Conservation (phyloP, 2,888 invertebrate genomes). For the Hyposoter didymator region DNA sequence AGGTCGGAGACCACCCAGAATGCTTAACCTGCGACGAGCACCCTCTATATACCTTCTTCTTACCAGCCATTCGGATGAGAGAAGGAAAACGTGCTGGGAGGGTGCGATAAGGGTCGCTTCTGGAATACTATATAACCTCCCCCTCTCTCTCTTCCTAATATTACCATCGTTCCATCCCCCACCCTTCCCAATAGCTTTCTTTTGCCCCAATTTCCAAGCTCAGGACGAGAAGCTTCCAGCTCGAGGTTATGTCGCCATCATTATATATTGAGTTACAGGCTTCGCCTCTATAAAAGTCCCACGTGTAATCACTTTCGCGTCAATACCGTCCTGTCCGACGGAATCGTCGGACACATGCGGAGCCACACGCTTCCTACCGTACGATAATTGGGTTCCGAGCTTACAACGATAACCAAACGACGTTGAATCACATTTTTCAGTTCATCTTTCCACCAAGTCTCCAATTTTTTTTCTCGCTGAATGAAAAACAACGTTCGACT, state of each 20-base stretch:
- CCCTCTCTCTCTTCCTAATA: background rate
- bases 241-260: background rate
- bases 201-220: conserved; percentile 6
- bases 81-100: conserved; percentile 74
- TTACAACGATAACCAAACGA: background rate
- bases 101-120: conserved; percentile 73
- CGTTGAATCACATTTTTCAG: background rate
- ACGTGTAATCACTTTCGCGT: conserved; percentile 11
- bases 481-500: background rate
- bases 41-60: background rate
- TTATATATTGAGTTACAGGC: conserved; percentile 28
- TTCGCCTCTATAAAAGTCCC: conserved; percentile 39
- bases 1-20: conserved; percentile 70
- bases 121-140: conserved; percentile 46
- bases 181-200: background rate
- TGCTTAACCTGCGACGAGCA: conserved; percentile 42
- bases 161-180: conserved; percentile 11
- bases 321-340: background rate
- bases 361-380: background rate
- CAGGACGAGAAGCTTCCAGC: conserved; percentile 15
- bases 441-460: background rate
- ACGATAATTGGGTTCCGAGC: background rate
- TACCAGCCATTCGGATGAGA: conserved; percentile 1
- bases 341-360: no score
- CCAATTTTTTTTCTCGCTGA: background rate